Base-by-base conservation (phyloP, 2,888 invertebrate species). In the Zygogramma bicolorata region DNA sequence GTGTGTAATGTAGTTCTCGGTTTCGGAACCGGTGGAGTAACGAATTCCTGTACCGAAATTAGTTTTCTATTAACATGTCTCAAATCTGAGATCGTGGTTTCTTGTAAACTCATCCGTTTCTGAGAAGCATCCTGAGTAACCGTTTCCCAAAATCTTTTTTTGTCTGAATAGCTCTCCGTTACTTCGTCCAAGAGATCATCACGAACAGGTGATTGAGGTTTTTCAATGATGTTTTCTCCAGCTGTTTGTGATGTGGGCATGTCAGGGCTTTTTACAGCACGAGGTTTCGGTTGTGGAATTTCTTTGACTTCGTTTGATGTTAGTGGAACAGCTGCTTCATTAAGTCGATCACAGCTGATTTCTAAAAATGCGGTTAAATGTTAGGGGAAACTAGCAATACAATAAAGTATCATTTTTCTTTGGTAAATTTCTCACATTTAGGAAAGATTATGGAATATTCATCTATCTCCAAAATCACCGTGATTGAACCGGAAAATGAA, bases 71-170 rank as follows among this genome's bases (percentile, higher is more conserved):
- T 59, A 0, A 80, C 58, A 3, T 77, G 31, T n/a, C 81, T 74
- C 73, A 81, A 82, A 70, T 85, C 82, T 6, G 74, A 63, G 5
- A 73, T 31, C 2, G 77, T 68, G 34, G 80, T 81, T 77, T 86
- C 86, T 58, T 82, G 81, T 57, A 84, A 70, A 71, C 84, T 86
- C 81, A 83, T 81, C 38, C 85, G 80, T 78, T 85, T 86, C 49
- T 84, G 80, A 31, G 75, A 78, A 34, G 79, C 76, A 60, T 86
- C 85, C 74, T 83, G 82, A 62, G 82, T 74, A 65, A 88, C 85
- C 79, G 81, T 86, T 84, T 89, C 89, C 89, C 89, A 89, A 80
- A 89, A 89, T 76, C 87, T 87, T 79, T 88, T 89, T 75, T 87
- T 87, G 67, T 88, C 87, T 15, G 86, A 86, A 77, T 89, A 89